phyloP scores from a whole-genome alignment of 2,888 invertebrate species.

The Ligdia adustata region DNA sequence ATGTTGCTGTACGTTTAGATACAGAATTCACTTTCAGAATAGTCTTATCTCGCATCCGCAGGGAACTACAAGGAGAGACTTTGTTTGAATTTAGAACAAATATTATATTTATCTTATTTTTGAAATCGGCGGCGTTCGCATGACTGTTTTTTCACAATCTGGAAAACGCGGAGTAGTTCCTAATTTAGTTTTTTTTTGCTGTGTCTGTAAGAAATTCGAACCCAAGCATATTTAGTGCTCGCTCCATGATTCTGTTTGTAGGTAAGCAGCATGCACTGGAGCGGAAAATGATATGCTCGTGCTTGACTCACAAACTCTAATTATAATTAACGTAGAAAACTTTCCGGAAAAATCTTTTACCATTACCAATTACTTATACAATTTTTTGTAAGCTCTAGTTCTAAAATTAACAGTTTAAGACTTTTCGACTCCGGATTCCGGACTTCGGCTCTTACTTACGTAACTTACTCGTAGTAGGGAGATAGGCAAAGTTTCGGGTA shows the following conservation, averaged over 20 bases:
- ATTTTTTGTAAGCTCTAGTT: no score
- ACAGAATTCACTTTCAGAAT: constrained; percentile 48
- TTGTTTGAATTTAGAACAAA: constrained; percentile 55
- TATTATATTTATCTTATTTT: constrained; percentile 58
- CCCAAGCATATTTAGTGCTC: constrained; percentile 48
- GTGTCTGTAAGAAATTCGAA: constrained; percentile 51
- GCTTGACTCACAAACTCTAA: constrained; percentile 49
- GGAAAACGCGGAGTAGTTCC: constrained; percentile 45
- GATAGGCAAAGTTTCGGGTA: no score
- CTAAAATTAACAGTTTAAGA: no score
- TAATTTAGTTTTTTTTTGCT: constrained; percentile 46
- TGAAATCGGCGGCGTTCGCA: constrained; percentile 49
- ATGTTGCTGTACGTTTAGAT: no score
- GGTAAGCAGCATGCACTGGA: constrained; percentile 46
- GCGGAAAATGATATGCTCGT: constrained; percentile 54
- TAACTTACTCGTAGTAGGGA: no score
- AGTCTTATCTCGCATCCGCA: constrained; percentile 52
- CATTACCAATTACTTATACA: no score
- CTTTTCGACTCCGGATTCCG: no score
- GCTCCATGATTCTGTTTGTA: constrained; percentile 59
- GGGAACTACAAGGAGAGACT: constrained; percentile 50
- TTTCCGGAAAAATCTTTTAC: no score
- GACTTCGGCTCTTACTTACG: no score
- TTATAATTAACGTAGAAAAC: constrained; percentile 46
- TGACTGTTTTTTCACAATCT: constrained; percentile 51